Evolutionary conservation across 2,797 vertebrate genomes (phyloP).

Genomic region (Pangasius djambal): DNA sequence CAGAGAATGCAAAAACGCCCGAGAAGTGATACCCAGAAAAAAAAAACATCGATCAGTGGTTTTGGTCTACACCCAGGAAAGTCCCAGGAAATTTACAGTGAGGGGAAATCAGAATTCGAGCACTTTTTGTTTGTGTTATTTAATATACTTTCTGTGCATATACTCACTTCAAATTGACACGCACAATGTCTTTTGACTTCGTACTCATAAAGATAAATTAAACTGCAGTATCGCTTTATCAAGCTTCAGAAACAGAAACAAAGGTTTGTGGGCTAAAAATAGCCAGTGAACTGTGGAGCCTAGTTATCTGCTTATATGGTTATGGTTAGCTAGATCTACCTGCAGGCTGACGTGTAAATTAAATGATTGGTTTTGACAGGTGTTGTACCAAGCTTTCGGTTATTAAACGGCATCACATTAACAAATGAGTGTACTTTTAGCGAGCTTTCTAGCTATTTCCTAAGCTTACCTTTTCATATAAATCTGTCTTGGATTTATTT

Average conservation of each 20-base stretch:
- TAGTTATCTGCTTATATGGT: no score
- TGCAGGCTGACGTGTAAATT: no score
- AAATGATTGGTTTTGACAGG: no score
- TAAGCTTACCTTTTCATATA: not conserved
- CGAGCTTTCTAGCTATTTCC: not conserved
- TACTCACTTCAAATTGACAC: not conserved
- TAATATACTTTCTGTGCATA: not conserved
- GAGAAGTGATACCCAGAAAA: not conserved
- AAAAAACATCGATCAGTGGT: not conserved
- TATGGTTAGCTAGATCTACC: no score
- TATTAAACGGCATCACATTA: no score
- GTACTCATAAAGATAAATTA: not conserved
- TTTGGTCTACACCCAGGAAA: not conserved
- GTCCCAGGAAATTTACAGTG: not conserved
- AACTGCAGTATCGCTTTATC: not conserved
- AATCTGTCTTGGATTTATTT: not conserved
- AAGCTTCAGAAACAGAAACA: not conserved
- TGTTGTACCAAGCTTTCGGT: not conserved
- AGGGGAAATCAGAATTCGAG: not conserved
- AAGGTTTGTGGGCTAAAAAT: not conserved
- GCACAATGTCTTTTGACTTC: no score
- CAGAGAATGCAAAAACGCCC: not conserved
- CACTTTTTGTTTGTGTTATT: not conserved
- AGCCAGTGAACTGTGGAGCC: not conserved
- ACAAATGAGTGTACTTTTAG: not conserved